A percentile compares a stretch with the other conserved stretches of the same genome.
Conservation (phyloP, 2,113 vertebrate genomes). For the Podarcis raffonei region DNA sequence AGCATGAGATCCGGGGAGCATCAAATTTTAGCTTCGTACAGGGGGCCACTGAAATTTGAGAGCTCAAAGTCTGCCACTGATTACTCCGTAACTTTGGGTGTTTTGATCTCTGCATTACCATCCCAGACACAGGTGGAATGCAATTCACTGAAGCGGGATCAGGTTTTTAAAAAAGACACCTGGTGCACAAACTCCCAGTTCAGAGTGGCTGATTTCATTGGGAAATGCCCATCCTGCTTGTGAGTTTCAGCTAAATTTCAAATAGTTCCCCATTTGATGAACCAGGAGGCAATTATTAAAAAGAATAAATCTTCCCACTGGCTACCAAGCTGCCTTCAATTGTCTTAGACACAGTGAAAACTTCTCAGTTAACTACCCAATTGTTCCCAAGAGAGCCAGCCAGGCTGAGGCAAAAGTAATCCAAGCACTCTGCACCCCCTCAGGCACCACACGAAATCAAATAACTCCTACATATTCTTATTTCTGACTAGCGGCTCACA, state of each 20-base stretch:
- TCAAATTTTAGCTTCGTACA: too few relatives aligned
- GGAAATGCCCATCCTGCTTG: neutral
- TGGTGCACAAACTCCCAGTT: neutral
- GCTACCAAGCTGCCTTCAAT: neutral
- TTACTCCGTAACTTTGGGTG: neutral
- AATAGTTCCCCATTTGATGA: neutral
- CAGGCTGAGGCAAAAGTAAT: neutral
- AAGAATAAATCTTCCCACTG: neutral
- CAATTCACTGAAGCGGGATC: neutral
- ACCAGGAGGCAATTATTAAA: neutral
- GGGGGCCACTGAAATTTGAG: too few relatives aligned
- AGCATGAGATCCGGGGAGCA: too few relatives aligned
- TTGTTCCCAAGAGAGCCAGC: neutral
- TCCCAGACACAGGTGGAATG: neutral
- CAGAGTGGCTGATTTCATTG: neutral
- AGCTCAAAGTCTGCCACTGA: too few relatives aligned
- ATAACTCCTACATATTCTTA: neutral
- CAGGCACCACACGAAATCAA: neutral
- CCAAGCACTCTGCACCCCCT: too few relatives aligned
- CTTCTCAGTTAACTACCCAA: neutral
- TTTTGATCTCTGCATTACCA: constrained; percentile 2
- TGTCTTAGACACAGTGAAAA: neutral
- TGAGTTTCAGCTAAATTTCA: neutral
- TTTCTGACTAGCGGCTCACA: neutral
- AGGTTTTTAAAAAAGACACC: neutral